Evolutionary conservation across 2,113 vertebrate species (phyloP).

Genomic region (Elephas maximus): DNA sequence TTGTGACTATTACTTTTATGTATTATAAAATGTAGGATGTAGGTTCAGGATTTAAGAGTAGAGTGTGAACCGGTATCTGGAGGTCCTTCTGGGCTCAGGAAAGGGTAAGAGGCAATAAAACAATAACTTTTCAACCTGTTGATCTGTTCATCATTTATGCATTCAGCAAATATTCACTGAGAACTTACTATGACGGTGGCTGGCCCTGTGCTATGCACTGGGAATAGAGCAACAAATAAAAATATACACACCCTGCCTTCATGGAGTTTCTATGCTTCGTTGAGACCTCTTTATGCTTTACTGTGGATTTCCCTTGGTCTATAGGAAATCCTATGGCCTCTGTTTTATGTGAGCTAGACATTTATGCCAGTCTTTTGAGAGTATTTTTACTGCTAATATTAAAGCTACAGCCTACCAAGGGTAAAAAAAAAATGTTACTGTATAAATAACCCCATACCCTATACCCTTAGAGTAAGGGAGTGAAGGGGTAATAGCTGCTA

Average conservation of each 20-base stretch:
- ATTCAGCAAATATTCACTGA: background rate
- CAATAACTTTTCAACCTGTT: background rate
- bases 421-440: background rate
- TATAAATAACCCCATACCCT: background rate
- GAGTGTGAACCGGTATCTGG: background rate
- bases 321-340: background rate
- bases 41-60: background rate
- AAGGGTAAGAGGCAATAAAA: background rate
- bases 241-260: background rate
- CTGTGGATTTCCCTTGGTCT: background rate
- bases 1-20: background rate
- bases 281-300: background rate
- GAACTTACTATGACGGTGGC: background rate
- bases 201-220: background rate
- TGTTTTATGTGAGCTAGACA: background rate
- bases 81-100: background rate
- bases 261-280: background rate
- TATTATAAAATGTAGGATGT: background rate
- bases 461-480: background rate
- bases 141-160: background rate
- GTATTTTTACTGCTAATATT: background rate
- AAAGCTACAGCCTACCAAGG: background rate
- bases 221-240: background rate
- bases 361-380: background rate
- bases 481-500: background rate